These are phyloP conservation scores for Netelia virgata DNA, from an alignment of 2,888 invertebrate species.

Conservation along the genomic window DNA sequence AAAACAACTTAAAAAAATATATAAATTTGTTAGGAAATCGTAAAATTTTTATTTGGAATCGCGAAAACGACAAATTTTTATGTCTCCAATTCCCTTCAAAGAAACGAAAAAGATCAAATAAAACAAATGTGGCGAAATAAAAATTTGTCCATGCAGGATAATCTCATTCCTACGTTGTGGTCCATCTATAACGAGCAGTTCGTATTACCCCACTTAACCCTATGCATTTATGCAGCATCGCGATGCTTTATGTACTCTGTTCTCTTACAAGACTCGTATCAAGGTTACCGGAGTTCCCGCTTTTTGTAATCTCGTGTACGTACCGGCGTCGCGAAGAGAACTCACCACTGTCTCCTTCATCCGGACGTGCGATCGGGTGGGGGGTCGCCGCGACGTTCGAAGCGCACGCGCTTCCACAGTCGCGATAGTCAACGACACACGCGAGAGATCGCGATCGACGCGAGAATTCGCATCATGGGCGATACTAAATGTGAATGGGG, in stretches of 20 bases:
- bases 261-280: conserved; percentile 60
- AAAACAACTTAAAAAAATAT: too few relatives aligned
- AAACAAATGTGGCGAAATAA: too few relatives aligned
- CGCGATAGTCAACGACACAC: conserved; percentile 22
- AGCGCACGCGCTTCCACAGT: conserved; percentile 31
- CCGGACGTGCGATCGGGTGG: not conserved
- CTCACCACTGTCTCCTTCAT: conserved; percentile 57
- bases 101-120: too few relatives aligned
- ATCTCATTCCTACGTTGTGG: too few relatives aligned
- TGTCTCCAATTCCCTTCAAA: too few relatives aligned
- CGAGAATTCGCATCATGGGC: conserved; percentile 47
- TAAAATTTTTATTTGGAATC: too few relatives aligned
- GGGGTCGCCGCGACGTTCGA: not conserved
- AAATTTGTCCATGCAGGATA: too few relatives aligned
- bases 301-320: conserved; percentile 63
- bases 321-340: conserved; percentile 74
- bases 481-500: conserved; percentile 46
- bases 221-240: too few relatives aligned
- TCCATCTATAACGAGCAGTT: too few relatives aligned
- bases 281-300: conserved; percentile 75
- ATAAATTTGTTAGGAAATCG: too few relatives aligned
- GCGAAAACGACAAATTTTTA: too few relatives aligned
- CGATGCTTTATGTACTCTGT: too few relatives aligned
- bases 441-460: conserved; percentile 26
- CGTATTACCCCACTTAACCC: not conserved